Conservation (phyloP, 2,888 invertebrate genomes). For the Cephus pulcher region DNA sequence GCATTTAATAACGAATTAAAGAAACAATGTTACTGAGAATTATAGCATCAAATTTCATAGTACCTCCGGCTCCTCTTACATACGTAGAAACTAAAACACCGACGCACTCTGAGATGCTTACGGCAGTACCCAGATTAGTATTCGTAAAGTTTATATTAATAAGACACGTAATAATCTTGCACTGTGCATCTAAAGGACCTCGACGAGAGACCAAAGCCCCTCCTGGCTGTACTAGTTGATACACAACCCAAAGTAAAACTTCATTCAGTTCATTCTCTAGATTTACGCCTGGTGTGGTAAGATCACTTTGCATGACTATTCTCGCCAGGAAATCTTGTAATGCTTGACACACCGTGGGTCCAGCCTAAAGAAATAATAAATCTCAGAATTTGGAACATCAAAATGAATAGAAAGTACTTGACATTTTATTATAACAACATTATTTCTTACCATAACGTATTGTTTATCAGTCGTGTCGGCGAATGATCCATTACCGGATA, state of each 20-base stretch:
- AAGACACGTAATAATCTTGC: slow-evolving; percentile 76
- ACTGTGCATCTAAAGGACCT: slow-evolving; percentile 81
- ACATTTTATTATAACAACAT: background rate
- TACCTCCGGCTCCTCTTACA: slow-evolving; percentile 56
- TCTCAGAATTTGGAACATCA: slow-evolving; percentile 2
- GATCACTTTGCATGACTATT: slow-evolving; percentile 76
- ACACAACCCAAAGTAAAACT: slow-evolving; percentile 76
- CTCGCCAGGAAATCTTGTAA: slow-evolving; percentile 79
- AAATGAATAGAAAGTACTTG: background rate
- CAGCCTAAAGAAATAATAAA: slow-evolving; percentile 70
- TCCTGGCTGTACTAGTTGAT: slow-evolving; percentile 78
- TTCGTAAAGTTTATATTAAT: slow-evolving; percentile 75
- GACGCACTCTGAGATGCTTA: slow-evolving; percentile 80
- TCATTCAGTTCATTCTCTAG: slow-evolving; percentile 73
- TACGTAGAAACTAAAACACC: slow-evolving; percentile 67
- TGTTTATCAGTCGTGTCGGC: slow-evolving; percentile 69
- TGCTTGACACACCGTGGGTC: slow-evolving; percentile 80
- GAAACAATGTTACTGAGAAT: background rate
- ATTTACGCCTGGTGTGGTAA: slow-evolving; percentile 69
- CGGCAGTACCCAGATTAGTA: slow-evolving; percentile 77
- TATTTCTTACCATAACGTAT: slow-evolving; percentile 65
- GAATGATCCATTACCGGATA: slow-evolving; percentile 74
- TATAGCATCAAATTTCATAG: background rate
- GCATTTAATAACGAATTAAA: background rate
- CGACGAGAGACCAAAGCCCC: slow-evolving; percentile 74